Percentiles rank a stretch among this genome's conserved stretches.
Evolutionary conservation across 1,140 invertebrate genomes (phyloP).

Genomic region (Eumaeus atala): DNA sequence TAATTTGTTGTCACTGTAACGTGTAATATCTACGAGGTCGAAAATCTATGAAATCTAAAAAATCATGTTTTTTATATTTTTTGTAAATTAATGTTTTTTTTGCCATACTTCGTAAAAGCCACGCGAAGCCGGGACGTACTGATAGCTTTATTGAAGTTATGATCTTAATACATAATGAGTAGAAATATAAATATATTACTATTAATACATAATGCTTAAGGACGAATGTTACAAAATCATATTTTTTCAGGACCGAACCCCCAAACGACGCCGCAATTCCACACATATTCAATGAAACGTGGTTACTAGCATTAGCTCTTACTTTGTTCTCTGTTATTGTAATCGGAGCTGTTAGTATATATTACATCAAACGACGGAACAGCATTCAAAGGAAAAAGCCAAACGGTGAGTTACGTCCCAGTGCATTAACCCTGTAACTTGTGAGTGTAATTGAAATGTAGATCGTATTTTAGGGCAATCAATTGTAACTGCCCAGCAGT

Average conservation of each 20-base stretch:
- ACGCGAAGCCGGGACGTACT: no score
- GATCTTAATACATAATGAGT: background rate
- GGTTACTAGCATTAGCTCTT: slow-evolving; percentile 56
- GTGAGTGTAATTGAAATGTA: slow-evolving; percentile 34
- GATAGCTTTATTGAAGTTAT: no score
- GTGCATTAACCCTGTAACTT: slow-evolving; percentile 20
- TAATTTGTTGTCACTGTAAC: no score
- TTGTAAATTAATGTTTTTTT: no score
- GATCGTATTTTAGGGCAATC: slow-evolving; percentile 59
- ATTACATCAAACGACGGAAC: slow-evolving; percentile 57
- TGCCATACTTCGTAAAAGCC: no score
- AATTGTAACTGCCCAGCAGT: slow-evolving; percentile 64
- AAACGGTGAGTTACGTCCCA: slow-evolving; percentile 37
- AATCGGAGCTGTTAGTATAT: slow-evolving; percentile 55
- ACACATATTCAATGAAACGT: slow-evolving; percentile 61
- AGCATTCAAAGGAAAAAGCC: slow-evolving; percentile 60
- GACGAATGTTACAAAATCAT: slow-evolving; percentile 4
- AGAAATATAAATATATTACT: background rate
- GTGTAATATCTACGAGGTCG: no score
- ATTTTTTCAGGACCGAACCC: slow-evolving; percentile 50
- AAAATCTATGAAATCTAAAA: no score
- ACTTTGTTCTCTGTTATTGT: slow-evolving; percentile 55
- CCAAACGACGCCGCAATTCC: slow-evolving; percentile 54
- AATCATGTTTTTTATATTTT: no score
- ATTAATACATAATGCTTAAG: background rate